These are phyloP conservation scores for Poecilia picta DNA, from an alignment of 2,797 vertebrate species.

Conservation along the genomic window DNA sequence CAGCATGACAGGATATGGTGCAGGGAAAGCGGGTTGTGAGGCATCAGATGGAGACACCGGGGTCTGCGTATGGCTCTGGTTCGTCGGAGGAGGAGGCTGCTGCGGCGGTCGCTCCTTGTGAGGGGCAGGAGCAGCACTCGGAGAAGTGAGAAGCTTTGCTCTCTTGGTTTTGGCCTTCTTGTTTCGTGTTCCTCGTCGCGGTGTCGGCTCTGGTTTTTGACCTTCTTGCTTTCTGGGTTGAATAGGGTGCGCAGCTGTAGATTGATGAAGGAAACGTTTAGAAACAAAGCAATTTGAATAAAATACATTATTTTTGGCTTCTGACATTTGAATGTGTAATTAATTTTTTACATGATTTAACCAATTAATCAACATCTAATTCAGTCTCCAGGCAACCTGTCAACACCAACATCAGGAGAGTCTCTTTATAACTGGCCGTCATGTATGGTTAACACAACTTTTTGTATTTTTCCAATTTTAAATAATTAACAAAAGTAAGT, in stretches of 20 bases:
- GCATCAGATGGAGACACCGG: constrained; percentile 89
- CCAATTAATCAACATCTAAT: neutral
- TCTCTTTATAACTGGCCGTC: neutral
- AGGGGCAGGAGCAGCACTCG: constrained; percentile 84
- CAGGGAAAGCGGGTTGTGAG: constrained; percentile 85
- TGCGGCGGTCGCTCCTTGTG: constrained; percentile 72
- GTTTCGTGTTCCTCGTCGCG: constrained; percentile 77
- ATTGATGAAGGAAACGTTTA: neutral
- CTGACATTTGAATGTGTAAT: neutral
- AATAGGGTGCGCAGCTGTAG: constrained; percentile 58
- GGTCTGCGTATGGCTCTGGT: constrained; percentile 82
- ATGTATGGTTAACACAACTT: neutral
- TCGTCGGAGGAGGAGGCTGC: constrained; percentile 75
- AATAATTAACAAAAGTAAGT: neutral
- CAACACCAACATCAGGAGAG: neutral
- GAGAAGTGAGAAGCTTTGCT: constrained; percentile 85
- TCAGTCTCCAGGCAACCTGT: neutral
- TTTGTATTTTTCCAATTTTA: neutral
- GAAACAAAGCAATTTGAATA: neutral
- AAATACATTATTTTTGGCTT: neutral
- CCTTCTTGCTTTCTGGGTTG: constrained; percentile 71
- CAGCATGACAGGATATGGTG: constrained; percentile 84
- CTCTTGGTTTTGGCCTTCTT: constrained; percentile 90
- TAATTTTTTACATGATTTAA: neutral
- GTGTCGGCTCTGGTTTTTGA: constrained; percentile 59